Conservation (phyloP, 2,797 vertebrate species). For the Austrolebias charrua region DNA sequence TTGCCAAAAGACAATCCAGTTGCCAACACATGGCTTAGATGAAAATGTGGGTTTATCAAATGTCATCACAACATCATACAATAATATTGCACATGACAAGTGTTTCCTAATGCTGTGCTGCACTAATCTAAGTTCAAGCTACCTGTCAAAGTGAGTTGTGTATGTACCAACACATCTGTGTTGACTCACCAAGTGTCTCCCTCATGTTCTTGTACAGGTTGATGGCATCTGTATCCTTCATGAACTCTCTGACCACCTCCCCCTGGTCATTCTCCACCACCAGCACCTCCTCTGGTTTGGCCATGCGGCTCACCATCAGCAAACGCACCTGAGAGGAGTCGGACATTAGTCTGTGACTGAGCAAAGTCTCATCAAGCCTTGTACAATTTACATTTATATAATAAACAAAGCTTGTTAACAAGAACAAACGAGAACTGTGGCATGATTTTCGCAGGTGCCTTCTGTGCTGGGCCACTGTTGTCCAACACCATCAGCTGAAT, state of each 20-base stretch:
- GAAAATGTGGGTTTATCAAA: too few species aligned
- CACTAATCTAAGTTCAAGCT: too few species aligned
- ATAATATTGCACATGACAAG: too few species aligned
- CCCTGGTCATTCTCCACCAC: constrained; percentile 99
- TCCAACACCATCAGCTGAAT: neutral
- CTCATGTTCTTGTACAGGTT: constrained; percentile 99
- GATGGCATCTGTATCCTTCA: constrained; percentile 99
- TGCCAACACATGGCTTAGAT: too few species aligned
- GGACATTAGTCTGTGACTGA: neutral
- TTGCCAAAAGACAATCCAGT: too few species aligned
- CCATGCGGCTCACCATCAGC: constrained; percentile 98
- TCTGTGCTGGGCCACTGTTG: too few species aligned
- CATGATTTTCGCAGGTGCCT: too few species aligned
- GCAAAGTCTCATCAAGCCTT: neutral
- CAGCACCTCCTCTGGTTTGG: constrained; percentile 96
- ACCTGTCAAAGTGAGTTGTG: neutral
- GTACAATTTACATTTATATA: too few species aligned
- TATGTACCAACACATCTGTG: neutral
- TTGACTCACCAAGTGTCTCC: constrained; percentile 87
- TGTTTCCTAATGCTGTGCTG: too few species aligned
- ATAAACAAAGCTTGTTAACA: too few species aligned
- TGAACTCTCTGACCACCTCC: constrained; percentile 96
- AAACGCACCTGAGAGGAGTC: constrained; percentile 82
- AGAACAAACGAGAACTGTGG: too few species aligned
- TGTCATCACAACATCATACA: too few species aligned